Percentiles rank a stretch among this genome's conserved stretches.
These are phyloP conservation scores for Morpho achilles DNA, from an alignment of 2,888 invertebrate genomes.

Conservation along the genomic window DNA sequence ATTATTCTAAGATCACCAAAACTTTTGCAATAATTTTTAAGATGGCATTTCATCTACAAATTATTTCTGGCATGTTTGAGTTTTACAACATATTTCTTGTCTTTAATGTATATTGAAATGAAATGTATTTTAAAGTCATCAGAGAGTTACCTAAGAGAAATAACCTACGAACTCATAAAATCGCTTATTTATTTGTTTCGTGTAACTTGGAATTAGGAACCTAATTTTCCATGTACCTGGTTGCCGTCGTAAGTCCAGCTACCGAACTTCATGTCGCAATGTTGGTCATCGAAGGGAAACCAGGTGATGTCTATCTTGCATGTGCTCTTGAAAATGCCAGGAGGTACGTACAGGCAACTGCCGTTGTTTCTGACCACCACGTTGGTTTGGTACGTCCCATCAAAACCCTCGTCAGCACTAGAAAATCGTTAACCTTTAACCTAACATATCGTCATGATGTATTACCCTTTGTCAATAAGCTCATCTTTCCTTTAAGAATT, in stretches of 20 bases:
- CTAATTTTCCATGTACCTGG: conserved; percentile 82
- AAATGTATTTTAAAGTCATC: too few relatives aligned
- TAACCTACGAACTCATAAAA: too few relatives aligned
- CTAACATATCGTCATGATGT: conserved; percentile 4
- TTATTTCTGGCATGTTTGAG: too few relatives aligned
- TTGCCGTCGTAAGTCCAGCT: conserved; percentile 99
- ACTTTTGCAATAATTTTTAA: conserved; percentile 4
- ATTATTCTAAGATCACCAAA: background rate
- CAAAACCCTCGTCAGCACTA: conserved; percentile 99
- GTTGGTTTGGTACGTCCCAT: conserved; percentile 99
- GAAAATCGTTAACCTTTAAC: conserved; percentile 39
- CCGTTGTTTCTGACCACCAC: conserved; percentile 99
- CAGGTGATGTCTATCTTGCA: conserved; percentile 99
- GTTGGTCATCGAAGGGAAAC: conserved; percentile 99
- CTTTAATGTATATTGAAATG: too few relatives aligned
- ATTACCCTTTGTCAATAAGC: background rate
- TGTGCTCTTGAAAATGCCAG: conserved; percentile 99
- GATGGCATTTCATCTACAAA: too few relatives aligned
- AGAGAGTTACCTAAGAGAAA: too few relatives aligned
- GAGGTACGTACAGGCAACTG: conserved; percentile 99
- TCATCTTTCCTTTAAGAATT: conserved; percentile 3
- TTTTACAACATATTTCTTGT: too few relatives aligned
- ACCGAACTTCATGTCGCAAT: conserved; percentile 99
- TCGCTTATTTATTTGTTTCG: background rate
- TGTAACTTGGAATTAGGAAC: background rate